phyloP scores from a whole-genome alignment of 2,888 invertebrate genomes.

The Cryptocephalus primarius region DNA sequence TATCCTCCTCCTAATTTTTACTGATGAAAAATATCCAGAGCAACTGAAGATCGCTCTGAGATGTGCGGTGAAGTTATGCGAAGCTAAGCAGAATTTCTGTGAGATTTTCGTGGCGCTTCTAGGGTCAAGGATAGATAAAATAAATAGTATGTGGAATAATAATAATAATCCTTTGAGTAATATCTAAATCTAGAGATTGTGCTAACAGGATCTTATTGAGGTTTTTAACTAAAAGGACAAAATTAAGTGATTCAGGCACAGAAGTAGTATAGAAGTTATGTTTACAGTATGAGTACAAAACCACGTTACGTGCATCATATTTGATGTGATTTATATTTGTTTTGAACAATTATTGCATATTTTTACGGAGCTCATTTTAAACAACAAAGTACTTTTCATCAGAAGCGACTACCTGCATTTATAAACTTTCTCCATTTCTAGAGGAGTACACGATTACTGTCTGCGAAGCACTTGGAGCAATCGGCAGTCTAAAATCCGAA shows the following conservation, averaged over 20 bases:
- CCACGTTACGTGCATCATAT: no score
- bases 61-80: constrained; percentile 62
- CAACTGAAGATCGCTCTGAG: constrained; percentile 56
- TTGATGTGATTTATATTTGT: no score
- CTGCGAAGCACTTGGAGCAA: constrained; percentile 65
- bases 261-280: no score
- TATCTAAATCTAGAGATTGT: neutral
- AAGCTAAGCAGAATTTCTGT: constrained; percentile 51
- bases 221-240: no score
- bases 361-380: no score
- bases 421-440: constrained; percentile 15
- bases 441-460: constrained; percentile 41
- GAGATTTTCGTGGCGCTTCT: constrained; percentile 54
- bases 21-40: constrained; percentile 39
- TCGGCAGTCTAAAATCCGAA: constrained; percentile 52
- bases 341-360: no score
- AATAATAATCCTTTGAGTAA: neutral
- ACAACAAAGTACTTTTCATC: no score
- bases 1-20: constrained; percentile 44
- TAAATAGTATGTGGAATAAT: constrained; percentile 30
- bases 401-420: no score
- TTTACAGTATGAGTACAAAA: no score
- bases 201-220: no score
- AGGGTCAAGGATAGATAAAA: constrained; percentile 39
- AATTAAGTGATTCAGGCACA: no score